Base-by-base conservation (phyloP, 1,140 invertebrate species). In the Drosophila arizonae region DNA sequence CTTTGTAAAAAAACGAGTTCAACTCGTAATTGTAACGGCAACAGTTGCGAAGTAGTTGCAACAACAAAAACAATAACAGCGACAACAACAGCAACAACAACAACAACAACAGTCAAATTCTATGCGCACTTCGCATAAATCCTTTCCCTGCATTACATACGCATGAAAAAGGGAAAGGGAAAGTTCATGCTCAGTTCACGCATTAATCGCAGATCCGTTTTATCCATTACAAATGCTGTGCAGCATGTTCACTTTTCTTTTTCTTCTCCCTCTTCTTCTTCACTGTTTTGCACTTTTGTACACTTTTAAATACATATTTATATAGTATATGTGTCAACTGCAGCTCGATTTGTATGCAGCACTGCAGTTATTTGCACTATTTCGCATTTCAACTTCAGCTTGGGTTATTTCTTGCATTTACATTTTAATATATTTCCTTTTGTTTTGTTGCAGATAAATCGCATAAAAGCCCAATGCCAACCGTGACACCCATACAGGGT, bases 401-500 rank as follows among this genome's bases (percentile, higher is more conserved):
- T 30, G 39, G 43, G 41, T 39, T 55, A 43, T 41, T 15, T 5
- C 33, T 24, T 28, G 1, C 24, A 28, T 28, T 28, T 30, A 15
- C 33, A 57, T 21, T 52, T 39, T 41, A 28, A 28, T 41, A 13
- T 13, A 24, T 50, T 33, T 48, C 26, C 26, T 51, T 50, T 10
- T 36, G 17, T 61, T 30, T 33, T 3, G 60, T 56, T 51, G 26
- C 62, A 62, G 71, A 69, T 41, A 80, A 69, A 45, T 41, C 64
- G 30, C 60, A 81, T 74, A 62, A 66, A 72, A 79, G 66, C 69
- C 72, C 63, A 54, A 89, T 91, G 72, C 92, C 92, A 24, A 92
- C 93, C 0, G 95, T 96, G 28, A 96, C 96, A 24, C 96, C 96
- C 10, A 95, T 96, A 58, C 95, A 96, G 91, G 96, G 96, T 17